Percentiles rank a stretch among this genome's conserved stretches.
Conservation (phyloP, 1,140 invertebrate genomes). For the Leptinotarsa texana region DNA sequence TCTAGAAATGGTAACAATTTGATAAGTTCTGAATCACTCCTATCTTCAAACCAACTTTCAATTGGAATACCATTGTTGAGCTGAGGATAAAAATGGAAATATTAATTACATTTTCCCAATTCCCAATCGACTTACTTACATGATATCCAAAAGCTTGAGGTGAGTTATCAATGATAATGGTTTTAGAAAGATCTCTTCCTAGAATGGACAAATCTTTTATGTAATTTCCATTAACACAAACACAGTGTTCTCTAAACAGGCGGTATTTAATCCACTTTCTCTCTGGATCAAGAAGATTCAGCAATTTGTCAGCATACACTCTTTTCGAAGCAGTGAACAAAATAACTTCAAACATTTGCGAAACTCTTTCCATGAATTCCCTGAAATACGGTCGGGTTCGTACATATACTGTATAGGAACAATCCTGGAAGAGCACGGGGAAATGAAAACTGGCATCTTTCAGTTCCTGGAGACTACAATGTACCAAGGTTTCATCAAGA, state of each 20-base stretch:
- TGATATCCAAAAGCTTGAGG: conserved; percentile 90
- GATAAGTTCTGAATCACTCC: conserved; percentile 86
- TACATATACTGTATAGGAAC: conserved; percentile 78
- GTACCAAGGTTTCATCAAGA: conserved; percentile 91
- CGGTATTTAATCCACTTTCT: conserved; percentile 88
- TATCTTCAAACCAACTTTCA: conserved; percentile 95
- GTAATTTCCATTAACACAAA: conserved; percentile 94
- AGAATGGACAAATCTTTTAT: conserved; percentile 95
- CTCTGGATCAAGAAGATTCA: conserved; percentile 90
- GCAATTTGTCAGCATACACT: conserved; percentile 92
- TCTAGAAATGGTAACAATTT: conserved; percentile 94
- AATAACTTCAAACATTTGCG: conserved; percentile 91
- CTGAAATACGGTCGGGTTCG: conserved; percentile 87
- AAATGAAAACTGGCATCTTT: conserved; percentile 92
- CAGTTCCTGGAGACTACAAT: conserved; percentile 91
- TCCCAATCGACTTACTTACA: conserved; percentile 57
- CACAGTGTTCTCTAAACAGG: conserved; percentile 93
- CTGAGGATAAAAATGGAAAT: conserved; percentile 56
- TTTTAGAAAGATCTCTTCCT: conserved; percentile 89
- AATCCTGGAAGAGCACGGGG: conserved; percentile 91
- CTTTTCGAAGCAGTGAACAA: conserved; percentile 95
- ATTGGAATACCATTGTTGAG: conserved; percentile 97
- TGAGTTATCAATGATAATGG: conserved; percentile 92
- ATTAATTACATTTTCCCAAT: neutral
- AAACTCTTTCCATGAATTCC: conserved; percentile 89